Conservation (phyloP, 53 echinoderm and acorn worm genomes). For the Antedon mediterranea region DNA sequence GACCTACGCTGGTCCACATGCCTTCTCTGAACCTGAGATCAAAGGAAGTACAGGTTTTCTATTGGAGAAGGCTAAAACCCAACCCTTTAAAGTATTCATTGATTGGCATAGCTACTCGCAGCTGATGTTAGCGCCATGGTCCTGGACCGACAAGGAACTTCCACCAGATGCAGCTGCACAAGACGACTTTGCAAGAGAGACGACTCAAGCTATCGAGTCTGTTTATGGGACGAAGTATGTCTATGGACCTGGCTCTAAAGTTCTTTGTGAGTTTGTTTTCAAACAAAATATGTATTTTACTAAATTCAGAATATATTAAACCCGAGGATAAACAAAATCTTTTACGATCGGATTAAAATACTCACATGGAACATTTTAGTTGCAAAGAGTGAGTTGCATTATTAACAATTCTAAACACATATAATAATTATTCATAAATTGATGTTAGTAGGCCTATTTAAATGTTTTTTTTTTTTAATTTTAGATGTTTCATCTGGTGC, state of each 20-base stretch:
- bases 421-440: too few relatives aligned
- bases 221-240: constrained; percentile 3
- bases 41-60: constrained; percentile 46
- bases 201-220: background rate
- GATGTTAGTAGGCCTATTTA: too few relatives aligned
- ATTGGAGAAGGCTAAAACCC: constrained; percentile 18
- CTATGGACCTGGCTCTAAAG: background rate
- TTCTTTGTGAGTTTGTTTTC: background rate
- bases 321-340: too few relatives aligned
- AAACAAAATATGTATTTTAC: too few relatives aligned
- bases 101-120: constrained; percentile 82
- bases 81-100: constrained; percentile 43
- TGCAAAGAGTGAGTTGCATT: too few relatives aligned
- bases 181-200: background rate
- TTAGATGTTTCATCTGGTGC: constrained; percentile 61
- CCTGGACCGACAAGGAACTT: background rate
- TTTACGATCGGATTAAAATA: too few relatives aligned
- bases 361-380: too few relatives aligned
- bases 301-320: too few relatives aligned
- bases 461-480: too few relatives aligned
- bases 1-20: background rate
- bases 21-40: background rate
- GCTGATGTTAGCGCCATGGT: constrained; percentile 58
- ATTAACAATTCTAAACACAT: too few relatives aligned
- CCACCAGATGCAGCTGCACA: background rate